phyloP scores from a whole-genome alignment of 2,888 invertebrate species.

The Lordiphosa andalusiaca region DNA sequence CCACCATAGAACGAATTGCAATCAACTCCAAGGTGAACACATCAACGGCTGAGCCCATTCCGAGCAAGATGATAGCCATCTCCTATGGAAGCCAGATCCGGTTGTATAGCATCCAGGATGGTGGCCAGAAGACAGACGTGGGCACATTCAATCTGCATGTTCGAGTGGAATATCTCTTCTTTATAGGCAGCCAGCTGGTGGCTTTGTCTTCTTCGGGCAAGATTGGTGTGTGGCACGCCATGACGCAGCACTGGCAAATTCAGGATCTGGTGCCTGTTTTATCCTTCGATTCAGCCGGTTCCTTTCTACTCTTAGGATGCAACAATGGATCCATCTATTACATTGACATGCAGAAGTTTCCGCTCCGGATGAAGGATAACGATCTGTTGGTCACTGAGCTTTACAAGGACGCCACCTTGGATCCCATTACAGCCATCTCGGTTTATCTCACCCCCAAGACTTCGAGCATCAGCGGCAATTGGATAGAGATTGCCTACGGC shows the following conservation, averaged over 20 bases:
- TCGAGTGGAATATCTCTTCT: slow-evolving; percentile 96
- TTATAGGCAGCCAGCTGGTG: slow-evolving; percentile 98
- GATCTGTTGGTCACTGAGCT: slow-evolving; percentile 98
- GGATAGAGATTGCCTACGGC: slow-evolving; percentile 99
- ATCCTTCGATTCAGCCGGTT: slow-evolving; percentile 98
- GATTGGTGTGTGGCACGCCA: slow-evolving; percentile 99
- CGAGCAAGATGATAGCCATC: slow-evolving; percentile 91
- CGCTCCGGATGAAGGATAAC: slow-evolving; percentile 98
- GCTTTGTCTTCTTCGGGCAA: slow-evolving; percentile 95
- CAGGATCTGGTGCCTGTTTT: slow-evolving; percentile 97
- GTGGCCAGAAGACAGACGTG: slow-evolving; percentile 87
- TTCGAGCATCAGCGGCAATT: slow-evolving; percentile 97
- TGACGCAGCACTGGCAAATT: slow-evolving; percentile 99
- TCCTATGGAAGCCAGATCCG: slow-evolving; percentile 88
- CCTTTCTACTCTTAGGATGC: slow-evolving; percentile 95
- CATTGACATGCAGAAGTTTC: slow-evolving; percentile 99
- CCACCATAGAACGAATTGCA: slow-evolving; percentile 92
- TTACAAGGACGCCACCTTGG: slow-evolving; percentile 95
- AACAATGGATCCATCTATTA: slow-evolving; percentile 98
- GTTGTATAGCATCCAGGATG: slow-evolving; percentile 90
- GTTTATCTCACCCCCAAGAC: slow-evolving; percentile 99
- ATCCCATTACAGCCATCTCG: slow-evolving; percentile 98
- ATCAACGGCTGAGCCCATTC: slow-evolving; percentile 81
- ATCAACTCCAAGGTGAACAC: slow-evolving; percentile 86
- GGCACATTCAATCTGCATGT: slow-evolving; percentile 95